Evolutionary conservation across 23 tunicate genomes (phyloP), one percentile per base, ranked within the genome.

Genomic region (Phallusia fumigata): DNA sequence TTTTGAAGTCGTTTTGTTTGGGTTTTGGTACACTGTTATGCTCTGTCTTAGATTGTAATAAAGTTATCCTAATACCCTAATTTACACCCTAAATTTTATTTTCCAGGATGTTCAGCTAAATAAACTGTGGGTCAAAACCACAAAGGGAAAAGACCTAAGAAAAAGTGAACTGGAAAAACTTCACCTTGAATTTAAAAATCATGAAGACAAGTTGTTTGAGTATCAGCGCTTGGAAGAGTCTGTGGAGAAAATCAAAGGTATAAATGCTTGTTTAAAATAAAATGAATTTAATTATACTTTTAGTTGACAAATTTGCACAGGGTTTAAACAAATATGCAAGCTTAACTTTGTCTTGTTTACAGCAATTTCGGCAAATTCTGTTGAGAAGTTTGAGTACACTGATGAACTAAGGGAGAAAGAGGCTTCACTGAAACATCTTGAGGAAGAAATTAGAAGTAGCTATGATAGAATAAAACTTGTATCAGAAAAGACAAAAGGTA

Each of bases 101-200:
- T 40, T 40, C 3, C 28, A 89, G 94, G 94, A 89, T 89, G 81
- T 69, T 35, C 85, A 84, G 47, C 76, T 89, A 64, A 83, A 84
- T 53, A 53, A 73, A 26, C 47, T 89, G 0, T 89, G 94, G 94
- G 74, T 84, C 35, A 28, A 75, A 75, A 88, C 82, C 32, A 65
- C 74, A 52, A 53, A 49, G 31, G 34, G 83, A 24, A 85, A 85
- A 21, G 84, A 84, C 31, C 84, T 89, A 36, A 52, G 81, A 35
- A 36, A 80, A 30, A 52, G 72, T 19, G 94, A 89, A 75, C 65
- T 89, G 81, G 81, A 80, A 52, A 84, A 74, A 15, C 64, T 89
- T 19, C 35, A 86, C 30, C 58, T 80, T 16, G 94, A 89, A 35
- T 89, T 89, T 64, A 84, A 73, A 30, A 88, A 80, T 80, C 94